These are phyloP conservation scores for Solenopsis invicta DNA, from an alignment of 1,140 invertebrate genomes.

Conservation along the genomic window DNA sequence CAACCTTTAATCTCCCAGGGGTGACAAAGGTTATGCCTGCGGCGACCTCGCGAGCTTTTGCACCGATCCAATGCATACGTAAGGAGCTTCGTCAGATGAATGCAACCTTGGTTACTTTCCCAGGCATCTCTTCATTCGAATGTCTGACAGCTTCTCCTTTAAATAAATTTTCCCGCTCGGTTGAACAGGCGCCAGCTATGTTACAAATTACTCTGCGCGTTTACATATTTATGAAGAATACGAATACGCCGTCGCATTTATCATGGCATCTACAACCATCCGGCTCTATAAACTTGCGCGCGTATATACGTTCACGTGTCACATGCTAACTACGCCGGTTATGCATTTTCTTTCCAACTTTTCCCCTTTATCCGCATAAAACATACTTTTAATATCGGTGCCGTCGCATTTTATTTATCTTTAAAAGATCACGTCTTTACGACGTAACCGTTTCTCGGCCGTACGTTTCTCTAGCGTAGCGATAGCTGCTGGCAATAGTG, in stretches of 20 bases:
- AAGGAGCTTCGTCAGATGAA: constrained; percentile 45
- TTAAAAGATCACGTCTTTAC: not conserved
- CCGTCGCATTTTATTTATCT: not conserved
- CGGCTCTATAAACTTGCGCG: not conserved
- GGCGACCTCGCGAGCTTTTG: constrained; percentile 32
- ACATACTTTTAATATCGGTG: not conserved
- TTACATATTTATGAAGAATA: constrained; percentile 59
- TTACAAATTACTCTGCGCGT: constrained; percentile 54
- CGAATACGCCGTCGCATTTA: constrained; percentile 44
- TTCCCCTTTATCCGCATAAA: not conserved
- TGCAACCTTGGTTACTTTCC: constrained; percentile 37
- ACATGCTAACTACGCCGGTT: constrained; percentile 15
- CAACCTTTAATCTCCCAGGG: constrained; percentile 45
- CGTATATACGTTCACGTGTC: constrained; percentile 16
- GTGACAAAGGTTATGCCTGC: constrained; percentile 48
- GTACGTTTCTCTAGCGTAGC: not conserved
- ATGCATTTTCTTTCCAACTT: not conserved
- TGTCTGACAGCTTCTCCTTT: constrained; percentile 38
- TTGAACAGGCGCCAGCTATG: constrained; percentile 21
- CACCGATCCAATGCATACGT: constrained; percentile 50
- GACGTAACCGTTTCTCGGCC: not conserved
- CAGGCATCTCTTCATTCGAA: constrained; percentile 15
- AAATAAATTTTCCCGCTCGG: constrained; percentile 54
- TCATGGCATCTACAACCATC: constrained; percentile 38
- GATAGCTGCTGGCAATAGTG: not conserved